phyloP scores from a whole-genome alignment of 2,888 invertebrate species.

The Nezara viridula region DNA sequence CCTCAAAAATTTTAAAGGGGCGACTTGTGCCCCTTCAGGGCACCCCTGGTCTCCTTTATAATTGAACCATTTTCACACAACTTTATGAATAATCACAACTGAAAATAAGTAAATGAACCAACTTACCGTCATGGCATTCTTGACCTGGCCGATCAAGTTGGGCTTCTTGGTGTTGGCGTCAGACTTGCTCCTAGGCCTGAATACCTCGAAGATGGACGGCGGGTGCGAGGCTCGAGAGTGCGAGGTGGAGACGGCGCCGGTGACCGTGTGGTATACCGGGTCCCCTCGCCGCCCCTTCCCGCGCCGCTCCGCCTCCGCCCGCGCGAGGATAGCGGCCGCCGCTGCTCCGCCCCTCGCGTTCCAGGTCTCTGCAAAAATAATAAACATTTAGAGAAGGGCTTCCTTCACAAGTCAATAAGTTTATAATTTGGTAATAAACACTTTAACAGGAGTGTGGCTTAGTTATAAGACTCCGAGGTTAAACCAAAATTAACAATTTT shows the following conservation, averaged over 20 bases:
- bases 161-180: slow-evolving; percentile 74
- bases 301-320: slow-evolving; percentile 62
- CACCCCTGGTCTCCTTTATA: neutral
- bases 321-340: slow-evolving; percentile 73
- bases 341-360: slow-evolving; percentile 66
- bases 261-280: slow-evolving; percentile 65
- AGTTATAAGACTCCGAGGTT: too few relatives aligned
- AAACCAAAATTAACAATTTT: too few relatives aligned
- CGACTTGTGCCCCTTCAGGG: too few relatives aligned
- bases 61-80: neutral
- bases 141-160: slow-evolving; percentile 87
- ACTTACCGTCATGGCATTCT: slow-evolving; percentile 83
- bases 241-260: slow-evolving; percentile 63
- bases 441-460: too few relatives aligned
- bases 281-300: slow-evolving; percentile 63
- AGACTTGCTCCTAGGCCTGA: slow-evolving; percentile 82
- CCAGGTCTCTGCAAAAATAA: slow-evolving; percentile 61
- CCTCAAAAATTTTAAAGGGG: too few relatives aligned
- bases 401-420: neutral
- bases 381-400: neutral
- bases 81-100: neutral
- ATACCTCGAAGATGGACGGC: slow-evolving; percentile 80
- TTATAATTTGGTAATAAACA: too few relatives aligned
- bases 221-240: slow-evolving; percentile 61
- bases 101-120: neutral